Conservation (phyloP, 2,888 invertebrate species). For the Agrotis exclamationis region DNA sequence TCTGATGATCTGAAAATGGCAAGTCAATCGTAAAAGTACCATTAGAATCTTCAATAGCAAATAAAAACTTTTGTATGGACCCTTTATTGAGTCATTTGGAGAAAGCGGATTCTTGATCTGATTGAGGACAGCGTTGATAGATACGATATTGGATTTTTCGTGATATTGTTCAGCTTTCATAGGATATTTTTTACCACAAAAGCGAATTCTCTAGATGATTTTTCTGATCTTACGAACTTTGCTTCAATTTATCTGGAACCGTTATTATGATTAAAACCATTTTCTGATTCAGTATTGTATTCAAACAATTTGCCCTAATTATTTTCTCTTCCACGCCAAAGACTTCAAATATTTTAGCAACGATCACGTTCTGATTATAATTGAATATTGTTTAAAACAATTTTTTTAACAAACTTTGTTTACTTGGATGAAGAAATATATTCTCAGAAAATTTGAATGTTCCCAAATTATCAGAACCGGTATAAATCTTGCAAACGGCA, state of each 20-base stretch:
- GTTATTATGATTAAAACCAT: slow-evolving; percentile 22
- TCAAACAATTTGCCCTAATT: slow-evolving; percentile 32
- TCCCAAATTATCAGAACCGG: neutral
- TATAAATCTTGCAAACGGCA: neutral
- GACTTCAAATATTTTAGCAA: slow-evolving; percentile 16
- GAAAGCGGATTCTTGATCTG: slow-evolving; percentile 50
- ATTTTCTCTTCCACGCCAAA: slow-evolving; percentile 11
- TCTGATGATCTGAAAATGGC: slow-evolving; percentile 89
- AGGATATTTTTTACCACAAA: slow-evolving; percentile 40
- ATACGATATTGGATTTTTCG: slow-evolving; percentile 43
- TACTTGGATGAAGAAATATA: neutral
- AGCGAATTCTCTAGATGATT: neutral
- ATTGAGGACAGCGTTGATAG: slow-evolving; percentile 40
- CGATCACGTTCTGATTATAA: slow-evolving; percentile 3
- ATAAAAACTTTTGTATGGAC: slow-evolving; percentile 53
- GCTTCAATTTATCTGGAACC: slow-evolving; percentile 18
- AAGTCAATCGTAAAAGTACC: slow-evolving; percentile 42
- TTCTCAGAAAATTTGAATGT: neutral
- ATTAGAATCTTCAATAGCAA: slow-evolving; percentile 41
- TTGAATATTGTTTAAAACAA: neutral
- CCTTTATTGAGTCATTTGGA: slow-evolving; percentile 48
- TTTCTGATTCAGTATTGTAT: slow-evolving; percentile 22
- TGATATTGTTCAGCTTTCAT: slow-evolving; percentile 37
- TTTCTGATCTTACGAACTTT: slow-evolving; percentile 17
- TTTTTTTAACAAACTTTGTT: slow-evolving; percentile 6